Base-by-base conservation (phyloP, 2,113 vertebrate species). In the Struthidea cinerea region DNA sequence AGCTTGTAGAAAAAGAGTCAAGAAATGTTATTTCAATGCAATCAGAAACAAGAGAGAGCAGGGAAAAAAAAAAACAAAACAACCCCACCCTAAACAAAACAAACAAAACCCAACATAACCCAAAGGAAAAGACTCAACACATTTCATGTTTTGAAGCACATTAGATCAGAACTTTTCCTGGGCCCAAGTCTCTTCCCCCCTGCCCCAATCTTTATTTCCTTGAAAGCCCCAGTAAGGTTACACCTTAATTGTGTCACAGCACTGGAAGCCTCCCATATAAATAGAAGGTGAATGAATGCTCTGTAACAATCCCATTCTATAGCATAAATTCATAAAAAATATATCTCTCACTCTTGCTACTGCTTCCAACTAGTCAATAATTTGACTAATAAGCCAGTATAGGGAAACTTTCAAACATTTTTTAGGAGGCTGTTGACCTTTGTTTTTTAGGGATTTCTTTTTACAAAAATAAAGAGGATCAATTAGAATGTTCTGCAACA, bases 241-340 rank as follows among this genome's bases (percentile, higher is more conserved):
- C 44, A 78, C 23, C 59, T 89, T 68, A 57, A 30, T 28, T 80
- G n/a, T 64, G 33, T 55, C 76, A 89, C 68, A 76, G 80, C 84
- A 89, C 56, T 73, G 46, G 68, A 90, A 95, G 61, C 46, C 49
- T 86, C 76, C 73, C 32, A 37, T 59, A 42, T n/a, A 17, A 74
- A 83, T 0, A 85, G 61, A 87, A 78, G 37, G 52, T 67, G 30
- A 93, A 86, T 55, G 24, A 77, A 91, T 64, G 68, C 79, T 70
- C 46, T 86, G 11, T 65, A 86, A 87, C 53, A 83, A 89, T 76
- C 19, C 44, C 50, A 75, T 73, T 77, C 63, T 87, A 74, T 61
- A 84, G 52, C 84, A 86, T 84, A 87, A 87, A 95, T 37, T 26
- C 94, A 91, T 93, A 96, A 94, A 97, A 97, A 97, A 97, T 94